Conservation (phyloP, 1,140 invertebrate species). For the Lepidurus couesii region DNA sequence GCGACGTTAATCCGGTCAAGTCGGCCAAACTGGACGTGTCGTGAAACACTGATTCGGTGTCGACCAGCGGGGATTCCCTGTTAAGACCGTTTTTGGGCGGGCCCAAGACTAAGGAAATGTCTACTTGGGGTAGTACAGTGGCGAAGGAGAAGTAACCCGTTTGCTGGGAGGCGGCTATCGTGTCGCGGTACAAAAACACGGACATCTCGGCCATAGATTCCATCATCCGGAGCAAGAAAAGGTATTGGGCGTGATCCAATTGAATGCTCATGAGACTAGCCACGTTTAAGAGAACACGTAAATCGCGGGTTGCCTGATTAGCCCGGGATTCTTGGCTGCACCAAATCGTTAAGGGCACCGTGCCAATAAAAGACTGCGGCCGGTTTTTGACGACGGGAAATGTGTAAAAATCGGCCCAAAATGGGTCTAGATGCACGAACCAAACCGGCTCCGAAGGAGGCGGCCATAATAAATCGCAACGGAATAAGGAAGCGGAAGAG, state of each 20-base stretch:
- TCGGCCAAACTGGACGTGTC: slow-evolving; percentile 39
- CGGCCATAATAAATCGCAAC: slow-evolving; percentile 63
- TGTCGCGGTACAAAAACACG: slow-evolving; percentile 69
- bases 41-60: slow-evolving; percentile 39
- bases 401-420: slow-evolving; percentile 83
- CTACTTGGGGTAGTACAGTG: slow-evolving; percentile 71
- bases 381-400: slow-evolving; percentile 59
- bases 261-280: slow-evolving; percentile 72
- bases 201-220: slow-evolving; percentile 75
- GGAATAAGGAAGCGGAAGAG: slow-evolving; percentile 43
- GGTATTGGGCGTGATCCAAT: slow-evolving; percentile 86
- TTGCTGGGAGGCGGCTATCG: slow-evolving; percentile 39
- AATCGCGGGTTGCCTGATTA: slow-evolving; percentile 36
- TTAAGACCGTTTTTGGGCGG: slow-evolving; percentile 67
- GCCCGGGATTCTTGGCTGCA: slow-evolving; percentile 43
- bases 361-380: slow-evolving; percentile 80
- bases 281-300: slow-evolving; percentile 63
- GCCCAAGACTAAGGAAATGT: slow-evolving; percentile 80
- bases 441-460: slow-evolving; percentile 66
- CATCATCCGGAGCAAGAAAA: slow-evolving; percentile 75
- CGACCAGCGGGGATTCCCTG: slow-evolving; percentile 63
- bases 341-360: slow-evolving; percentile 82
- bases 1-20: slow-evolving; percentile 35
- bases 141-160: slow-evolving; percentile 63
- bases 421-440: slow-evolving; percentile 78